Base-by-base conservation (phyloP, 2,888 invertebrate species). In the Sphinx pinastri region DNA sequence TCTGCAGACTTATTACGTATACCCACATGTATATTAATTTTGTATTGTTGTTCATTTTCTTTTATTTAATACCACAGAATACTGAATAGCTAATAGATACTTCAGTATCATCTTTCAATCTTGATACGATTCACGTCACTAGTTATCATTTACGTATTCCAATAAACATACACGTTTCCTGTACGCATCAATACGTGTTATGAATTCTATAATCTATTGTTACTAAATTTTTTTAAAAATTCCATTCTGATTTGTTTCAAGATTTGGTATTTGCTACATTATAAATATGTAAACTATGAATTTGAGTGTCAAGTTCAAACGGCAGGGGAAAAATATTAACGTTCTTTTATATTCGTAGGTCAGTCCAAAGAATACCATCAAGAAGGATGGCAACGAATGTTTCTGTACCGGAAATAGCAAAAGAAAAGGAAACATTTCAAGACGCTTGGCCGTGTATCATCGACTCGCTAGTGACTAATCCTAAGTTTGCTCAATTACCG, bases 351-450 rank as follows among this genome's bases (percentile, higher is more conserved):
- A 7, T 45, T 55, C 16, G 45, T 31, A 45, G 63, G 31, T 19
- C 60, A 55, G 11, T 58, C 47, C 25, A 70, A 31, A 10, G 8
- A 14, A 57, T 45, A 0, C 16, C 31, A 8, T 31, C 70, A 49
- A 77, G 74, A 55, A 75, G 70, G 68, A 81, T 82, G 80, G 82
- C 87, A 68, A 86, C 88, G 14, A 87, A 85, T 80, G 82, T 84
- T 5, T 87, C 89, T 3, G 79, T 86, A 75, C 82, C 88, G 8
- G 83, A 87, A 74, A 80, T 83, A 10, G 77, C 81, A 67, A 89
- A 88, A 70, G 88, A 89, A 71, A 89, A 83, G 68, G 89, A 91
- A 68, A 82, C 82, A 13, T 93, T 93, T 68, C 84, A 88, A 71
- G 88, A 91, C 80, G 81, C 83, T 0, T 77, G 91, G 16, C 92